Conservation (phyloP, 2,113 vertebrate species). For the Butorides virescens region DNA sequence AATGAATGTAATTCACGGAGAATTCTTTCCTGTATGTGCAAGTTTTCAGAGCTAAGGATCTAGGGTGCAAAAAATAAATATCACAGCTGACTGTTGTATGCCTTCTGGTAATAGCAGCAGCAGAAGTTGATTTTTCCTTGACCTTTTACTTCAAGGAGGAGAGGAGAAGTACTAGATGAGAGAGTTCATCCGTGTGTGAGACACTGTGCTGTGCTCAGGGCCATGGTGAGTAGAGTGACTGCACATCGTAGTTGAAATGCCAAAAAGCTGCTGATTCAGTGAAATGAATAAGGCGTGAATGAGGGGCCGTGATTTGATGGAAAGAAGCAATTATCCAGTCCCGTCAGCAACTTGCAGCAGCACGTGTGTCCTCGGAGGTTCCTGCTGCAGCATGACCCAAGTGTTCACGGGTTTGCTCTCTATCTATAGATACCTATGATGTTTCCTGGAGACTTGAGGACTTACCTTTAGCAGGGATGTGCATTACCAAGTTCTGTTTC, state of each 20-base stretch:
- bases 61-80: not conserved
- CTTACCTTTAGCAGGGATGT: not conserved
- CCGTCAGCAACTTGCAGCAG: not conserved
- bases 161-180: not conserved
- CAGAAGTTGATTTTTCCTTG: not conserved
- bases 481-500: not conserved
- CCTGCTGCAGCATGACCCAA: not conserved
- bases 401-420: not conserved
- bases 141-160: not conserved
- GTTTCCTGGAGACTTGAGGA: not conserved
- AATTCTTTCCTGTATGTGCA: not conserved
- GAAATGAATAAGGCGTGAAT: not conserved
- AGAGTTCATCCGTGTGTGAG: not conserved
- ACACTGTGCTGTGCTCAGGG: not conserved
- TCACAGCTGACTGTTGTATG: not conserved
- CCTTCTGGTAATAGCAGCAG: not conserved
- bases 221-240: not conserved
- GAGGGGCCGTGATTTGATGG: not conserved
- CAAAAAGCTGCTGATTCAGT: not conserved
- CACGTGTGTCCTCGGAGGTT: accelerated
- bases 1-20: not conserved
- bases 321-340: not conserved
- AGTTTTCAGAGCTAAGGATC: not conserved
- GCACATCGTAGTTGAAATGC: not conserved
- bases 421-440: not conserved